A percentile compares a stretch with the other conserved stretches of the same genome.
Conservation (phyloP, 2,888 invertebrate genomes). For the Drosophila paramelanica region DNA sequence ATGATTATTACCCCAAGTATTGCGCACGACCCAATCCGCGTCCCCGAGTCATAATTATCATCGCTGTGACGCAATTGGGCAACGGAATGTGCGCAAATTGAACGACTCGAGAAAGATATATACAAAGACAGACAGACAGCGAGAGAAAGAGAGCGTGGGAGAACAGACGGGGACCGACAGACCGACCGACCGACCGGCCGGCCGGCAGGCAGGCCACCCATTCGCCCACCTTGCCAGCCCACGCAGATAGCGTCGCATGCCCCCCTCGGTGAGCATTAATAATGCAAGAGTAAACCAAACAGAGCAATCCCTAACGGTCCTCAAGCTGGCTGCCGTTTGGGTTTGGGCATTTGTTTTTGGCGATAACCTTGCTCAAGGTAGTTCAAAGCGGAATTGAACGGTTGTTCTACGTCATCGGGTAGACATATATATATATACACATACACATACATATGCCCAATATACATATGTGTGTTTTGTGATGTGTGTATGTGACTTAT, state of each 20-base stretch:
- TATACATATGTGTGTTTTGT: background rate
- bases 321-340: conserved; percentile 34
- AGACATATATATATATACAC: conserved; percentile 8
- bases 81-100: conserved; percentile 71
- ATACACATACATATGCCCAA: background rate
- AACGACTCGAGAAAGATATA: conserved; percentile 36
- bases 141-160: background rate
- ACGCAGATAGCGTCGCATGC: conserved; percentile 26
- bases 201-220: conserved; percentile 9
- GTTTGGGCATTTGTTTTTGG: conserved; percentile 20
- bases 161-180: background rate
- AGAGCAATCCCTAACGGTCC: conserved; percentile 10
- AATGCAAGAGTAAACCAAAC: conserved; percentile 19
- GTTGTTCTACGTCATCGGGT: conserved; percentile 25
- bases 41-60: conserved; percentile 66
- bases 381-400: conserved; percentile 55
- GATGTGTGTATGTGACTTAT: conserved; percentile 23
- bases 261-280: conserved; percentile 9
- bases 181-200: conserved; percentile 26
- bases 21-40: conserved; percentile 52
- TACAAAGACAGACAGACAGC: conserved; percentile 1
- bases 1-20: conserved; percentile 41
- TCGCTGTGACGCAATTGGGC: conserved; percentile 69
- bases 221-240: conserved; percentile 20
- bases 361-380: conserved; percentile 63